Conservation (phyloP, 2,888 invertebrate species). For the Diaprepes abbreviatus region DNA sequence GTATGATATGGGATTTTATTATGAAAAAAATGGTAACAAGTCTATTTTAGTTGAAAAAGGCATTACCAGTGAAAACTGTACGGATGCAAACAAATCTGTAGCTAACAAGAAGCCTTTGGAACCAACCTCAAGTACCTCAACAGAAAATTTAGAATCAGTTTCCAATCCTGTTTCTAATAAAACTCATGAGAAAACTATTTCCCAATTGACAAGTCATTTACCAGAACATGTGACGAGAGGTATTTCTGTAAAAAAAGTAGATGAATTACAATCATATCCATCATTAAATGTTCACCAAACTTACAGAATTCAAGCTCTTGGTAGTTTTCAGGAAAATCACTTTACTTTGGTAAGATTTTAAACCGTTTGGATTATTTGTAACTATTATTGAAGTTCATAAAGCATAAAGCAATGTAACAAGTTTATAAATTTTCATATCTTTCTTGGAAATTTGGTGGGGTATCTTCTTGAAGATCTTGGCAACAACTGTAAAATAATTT, state of each 20-base stretch:
- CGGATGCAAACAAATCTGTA: neutral
- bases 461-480: no score
- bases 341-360: conserved; percentile 24
- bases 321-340: conserved; percentile 15
- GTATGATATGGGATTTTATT: conserved; percentile 66
- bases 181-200: neutral
- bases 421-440: no score
- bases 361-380: no score
- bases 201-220: neutral
- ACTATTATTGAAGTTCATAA: no score
- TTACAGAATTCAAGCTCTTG: neutral
- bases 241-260: neutral
- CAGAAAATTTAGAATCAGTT: neutral
- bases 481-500: no score
- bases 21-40: conserved; percentile 63
- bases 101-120: neutral
- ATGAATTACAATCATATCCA: neutral
- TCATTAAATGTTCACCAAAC: neutral
- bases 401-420: no score
- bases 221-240: neutral
- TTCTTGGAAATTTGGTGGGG: no score
- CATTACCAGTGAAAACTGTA: neutral
- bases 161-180: neutral
- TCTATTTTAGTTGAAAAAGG: conserved; percentile 62
- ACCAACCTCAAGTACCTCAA: neutral